phyloP scores from a whole-genome alignment of 2,888 invertebrate species.

The Calliopum simillimum region DNA sequence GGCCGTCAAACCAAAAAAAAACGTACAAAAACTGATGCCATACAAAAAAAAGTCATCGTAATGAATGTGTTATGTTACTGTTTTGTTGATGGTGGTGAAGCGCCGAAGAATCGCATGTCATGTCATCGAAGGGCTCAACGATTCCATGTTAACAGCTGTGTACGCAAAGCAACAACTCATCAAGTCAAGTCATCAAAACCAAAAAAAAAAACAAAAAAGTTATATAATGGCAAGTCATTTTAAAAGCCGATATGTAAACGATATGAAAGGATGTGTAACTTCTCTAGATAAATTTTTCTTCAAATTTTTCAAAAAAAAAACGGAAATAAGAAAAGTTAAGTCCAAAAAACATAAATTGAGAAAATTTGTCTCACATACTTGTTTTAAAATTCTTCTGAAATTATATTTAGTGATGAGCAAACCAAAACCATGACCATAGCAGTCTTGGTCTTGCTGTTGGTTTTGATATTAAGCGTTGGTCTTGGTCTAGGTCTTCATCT shows the following conservation, averaged over 20 bases:
- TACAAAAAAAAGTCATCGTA: background rate
- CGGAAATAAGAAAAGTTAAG: no score
- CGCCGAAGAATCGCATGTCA: conserved; percentile 5
- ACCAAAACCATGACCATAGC: no score
- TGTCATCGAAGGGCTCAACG: background rate
- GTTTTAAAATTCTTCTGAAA: no score
- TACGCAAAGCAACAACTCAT: conserved; percentile 12
- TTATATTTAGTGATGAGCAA: no score
- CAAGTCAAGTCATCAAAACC: conserved; percentile 25
- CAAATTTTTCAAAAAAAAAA: no score
- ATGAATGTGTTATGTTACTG: no score
- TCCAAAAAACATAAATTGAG: no score
- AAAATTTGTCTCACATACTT: no score
- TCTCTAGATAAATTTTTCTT: no score
- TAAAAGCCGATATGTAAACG: background rate
- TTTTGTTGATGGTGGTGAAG: background rate
- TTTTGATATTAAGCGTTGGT: no score
- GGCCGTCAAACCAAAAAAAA: background rate
- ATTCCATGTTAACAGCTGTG: background rate
- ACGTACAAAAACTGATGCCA: background rate
- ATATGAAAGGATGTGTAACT: background rate
- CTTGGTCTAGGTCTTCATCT: no score
- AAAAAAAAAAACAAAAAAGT: background rate
- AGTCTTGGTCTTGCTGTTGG: no score
- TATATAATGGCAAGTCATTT: conserved; percentile 16